Evolutionary conservation across 2,888 invertebrate genomes (phyloP).

Genomic region (Hecatera dysodea): DNA sequence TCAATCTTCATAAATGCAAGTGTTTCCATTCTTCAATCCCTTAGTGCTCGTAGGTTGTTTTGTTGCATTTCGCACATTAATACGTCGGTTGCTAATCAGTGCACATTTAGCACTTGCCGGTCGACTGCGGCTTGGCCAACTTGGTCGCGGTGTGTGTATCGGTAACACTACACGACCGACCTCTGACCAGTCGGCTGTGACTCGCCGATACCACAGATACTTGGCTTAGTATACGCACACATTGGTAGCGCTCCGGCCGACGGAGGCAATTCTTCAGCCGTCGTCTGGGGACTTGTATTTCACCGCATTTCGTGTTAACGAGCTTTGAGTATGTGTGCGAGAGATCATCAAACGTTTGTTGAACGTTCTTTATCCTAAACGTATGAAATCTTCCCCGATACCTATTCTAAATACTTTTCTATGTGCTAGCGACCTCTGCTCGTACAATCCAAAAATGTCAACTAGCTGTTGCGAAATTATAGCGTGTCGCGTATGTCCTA

Average conservation of each 20-base stretch:
- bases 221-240: constrained; percentile 26
- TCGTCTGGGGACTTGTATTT: constrained; percentile 1
- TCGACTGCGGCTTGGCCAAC: constrained; percentile 66
- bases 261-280: constrained; percentile 7
- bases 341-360: neutral
- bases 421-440: neutral
- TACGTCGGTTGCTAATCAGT: constrained; percentile 68
- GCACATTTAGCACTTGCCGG: constrained; percentile 69
- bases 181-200: constrained; percentile 60
- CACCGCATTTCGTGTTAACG: constrained; percentile 1
- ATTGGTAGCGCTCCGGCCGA: neutral
- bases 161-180: constrained; percentile 58
- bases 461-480: constrained; percentile 22
- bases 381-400: constrained; percentile 2
- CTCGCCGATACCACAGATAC: constrained; percentile 51
- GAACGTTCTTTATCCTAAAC: neutral
- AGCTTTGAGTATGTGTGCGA: neutral
- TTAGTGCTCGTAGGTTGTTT: constrained; percentile 25
- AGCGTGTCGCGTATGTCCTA: constrained; percentile 33
- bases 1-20: constrained; percentile 22
- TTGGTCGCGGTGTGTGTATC: constrained; percentile 56
- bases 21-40: constrained; percentile 11
- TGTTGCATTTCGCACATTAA: constrained; percentile 52
- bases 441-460: constrained; percentile 18
- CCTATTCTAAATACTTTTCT: neutral